phyloP scores from a whole-genome alignment of 2,113 vertebrate genomes.

The Aegithalos caudatus region DNA sequence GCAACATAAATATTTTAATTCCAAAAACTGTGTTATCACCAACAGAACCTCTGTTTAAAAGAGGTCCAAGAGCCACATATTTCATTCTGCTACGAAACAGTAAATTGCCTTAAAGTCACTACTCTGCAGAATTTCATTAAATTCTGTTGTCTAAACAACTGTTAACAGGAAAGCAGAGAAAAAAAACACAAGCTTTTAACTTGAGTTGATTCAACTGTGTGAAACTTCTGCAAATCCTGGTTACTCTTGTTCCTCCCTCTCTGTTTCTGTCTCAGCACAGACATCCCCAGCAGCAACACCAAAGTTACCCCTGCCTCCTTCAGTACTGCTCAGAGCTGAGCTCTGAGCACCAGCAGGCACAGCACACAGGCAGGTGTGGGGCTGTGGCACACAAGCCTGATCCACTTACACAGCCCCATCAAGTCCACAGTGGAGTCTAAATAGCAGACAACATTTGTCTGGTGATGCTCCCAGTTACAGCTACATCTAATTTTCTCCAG shows the following conservation, averaged over 20 bases:
- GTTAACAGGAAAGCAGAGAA: background rate
- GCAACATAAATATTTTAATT: background rate
- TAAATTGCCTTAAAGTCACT: background rate
- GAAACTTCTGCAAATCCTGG: background rate
- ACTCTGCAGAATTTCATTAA: background rate
- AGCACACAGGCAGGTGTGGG: background rate
- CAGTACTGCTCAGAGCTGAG: background rate
- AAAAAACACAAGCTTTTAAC: background rate
- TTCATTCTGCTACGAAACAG: background rate
- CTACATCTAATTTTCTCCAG: background rate
- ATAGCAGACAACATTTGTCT: background rate
- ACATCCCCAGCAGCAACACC: background rate
- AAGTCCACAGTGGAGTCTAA: background rate
- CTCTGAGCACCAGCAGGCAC: background rate
- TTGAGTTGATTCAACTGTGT: background rate
- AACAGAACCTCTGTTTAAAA: background rate
- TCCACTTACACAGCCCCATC: background rate
- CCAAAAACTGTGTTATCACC: background rate
- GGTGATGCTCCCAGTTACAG: background rate
- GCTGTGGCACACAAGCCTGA: background rate
- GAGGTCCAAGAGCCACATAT: background rate
- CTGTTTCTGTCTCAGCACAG: background rate
- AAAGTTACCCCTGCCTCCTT: background rate
- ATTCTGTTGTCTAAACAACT: background rate
- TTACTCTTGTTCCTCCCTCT: background rate